Conservation (phyloP, 2,888 invertebrate genomes). For the Yponomeuta evonymella region DNA sequence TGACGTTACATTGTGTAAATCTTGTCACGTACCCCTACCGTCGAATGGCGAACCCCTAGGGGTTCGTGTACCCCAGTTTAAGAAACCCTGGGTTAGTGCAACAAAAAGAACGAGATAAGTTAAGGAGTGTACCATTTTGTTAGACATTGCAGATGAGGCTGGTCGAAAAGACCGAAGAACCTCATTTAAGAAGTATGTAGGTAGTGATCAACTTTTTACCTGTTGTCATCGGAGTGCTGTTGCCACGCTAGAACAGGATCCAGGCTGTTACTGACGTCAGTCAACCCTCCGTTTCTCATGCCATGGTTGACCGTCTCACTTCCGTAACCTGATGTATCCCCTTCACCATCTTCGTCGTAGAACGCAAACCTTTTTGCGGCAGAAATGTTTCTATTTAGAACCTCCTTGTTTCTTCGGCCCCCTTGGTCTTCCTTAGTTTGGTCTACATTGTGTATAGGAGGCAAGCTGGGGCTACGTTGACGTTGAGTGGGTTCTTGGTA, state of each 20-base stretch:
- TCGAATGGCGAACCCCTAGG: too few species aligned
- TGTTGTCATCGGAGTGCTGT: slow-evolving; percentile 54
- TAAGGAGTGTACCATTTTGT: not conserved
- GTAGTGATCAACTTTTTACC: slow-evolving; percentile 30
- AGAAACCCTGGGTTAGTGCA: too few species aligned
- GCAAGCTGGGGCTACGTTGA: slow-evolving; percentile 81
- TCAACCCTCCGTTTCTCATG: slow-evolving; percentile 40
- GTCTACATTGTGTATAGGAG: slow-evolving; percentile 75
- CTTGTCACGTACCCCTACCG: too few species aligned
- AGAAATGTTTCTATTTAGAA: slow-evolving; percentile 57
- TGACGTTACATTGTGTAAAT: too few species aligned
- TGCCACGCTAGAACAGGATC: slow-evolving; percentile 66
- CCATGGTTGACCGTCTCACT: slow-evolving; percentile 82
- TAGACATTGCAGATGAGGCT: too few species aligned
- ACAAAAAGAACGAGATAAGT: too few species aligned
- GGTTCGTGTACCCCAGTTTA: too few species aligned
- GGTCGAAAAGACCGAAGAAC: too few species aligned
- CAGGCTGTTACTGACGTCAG: slow-evolving; percentile 34
- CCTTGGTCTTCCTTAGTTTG: slow-evolving; percentile 46
- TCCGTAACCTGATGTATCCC: slow-evolving; percentile 89
- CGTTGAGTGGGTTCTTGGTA: slow-evolving; percentile 62
- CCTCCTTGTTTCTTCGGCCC: slow-evolving; percentile 38
- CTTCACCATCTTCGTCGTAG: slow-evolving; percentile 76
- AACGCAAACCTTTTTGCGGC: slow-evolving; percentile 65
- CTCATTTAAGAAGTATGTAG: too few species aligned